These are phyloP conservation scores for Myotis yumanensis DNA, from an alignment of 2,113 vertebrate species.

Conservation along the genomic window DNA sequence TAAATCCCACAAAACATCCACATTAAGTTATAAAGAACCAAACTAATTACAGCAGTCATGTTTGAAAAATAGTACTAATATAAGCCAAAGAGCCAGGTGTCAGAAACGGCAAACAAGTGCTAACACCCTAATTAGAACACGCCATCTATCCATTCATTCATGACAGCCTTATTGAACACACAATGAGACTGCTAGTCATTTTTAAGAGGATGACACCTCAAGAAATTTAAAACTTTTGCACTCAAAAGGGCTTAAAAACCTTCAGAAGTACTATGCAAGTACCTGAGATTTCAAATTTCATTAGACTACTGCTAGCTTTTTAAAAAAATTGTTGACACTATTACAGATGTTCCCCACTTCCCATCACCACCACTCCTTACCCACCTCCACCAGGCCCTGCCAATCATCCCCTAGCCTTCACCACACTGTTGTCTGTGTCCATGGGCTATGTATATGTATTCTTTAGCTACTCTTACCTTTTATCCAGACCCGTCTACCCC, in stretches of 20 bases:
- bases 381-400: neutral
- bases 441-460: neutral
- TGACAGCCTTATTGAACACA: neutral
- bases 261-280: neutral
- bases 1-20: constrained; percentile 47
- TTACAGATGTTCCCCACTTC: neutral
- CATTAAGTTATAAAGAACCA: constrained; percentile 40
- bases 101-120: constrained; percentile 15
- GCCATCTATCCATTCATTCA: neutral
- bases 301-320: constrained; percentile 10
- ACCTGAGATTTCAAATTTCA: constrained; percentile 45
- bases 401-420: neutral
- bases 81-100: neutral
- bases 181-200: constrained; percentile 9
- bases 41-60: constrained; percentile 2
- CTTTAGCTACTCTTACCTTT: neutral
- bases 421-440: neutral
- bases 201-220: neutral
- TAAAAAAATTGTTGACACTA: neutral
- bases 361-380: neutral
- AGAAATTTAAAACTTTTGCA: constrained; percentile 26
- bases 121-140: neutral
- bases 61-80: constrained; percentile 29
- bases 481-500: neutral
- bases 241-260: constrained; percentile 47